phyloP scores from a whole-genome alignment of 64 coral and sea anemone genomes.

The Montipora efflorescens region DNA sequence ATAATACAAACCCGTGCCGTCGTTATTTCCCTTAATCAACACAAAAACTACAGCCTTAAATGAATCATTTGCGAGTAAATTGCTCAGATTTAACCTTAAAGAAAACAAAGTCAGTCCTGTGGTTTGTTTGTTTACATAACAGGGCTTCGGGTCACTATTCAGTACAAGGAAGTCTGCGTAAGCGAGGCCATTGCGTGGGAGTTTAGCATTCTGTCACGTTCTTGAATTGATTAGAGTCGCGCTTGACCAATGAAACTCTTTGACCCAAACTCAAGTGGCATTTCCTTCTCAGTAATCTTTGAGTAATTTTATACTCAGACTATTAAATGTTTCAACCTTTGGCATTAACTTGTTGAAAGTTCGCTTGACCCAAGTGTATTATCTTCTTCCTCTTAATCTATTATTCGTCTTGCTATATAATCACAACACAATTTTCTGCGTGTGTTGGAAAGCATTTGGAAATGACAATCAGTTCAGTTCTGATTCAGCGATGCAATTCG shows the following conservation, averaged over 20 bases:
- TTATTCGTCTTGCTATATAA: background rate
- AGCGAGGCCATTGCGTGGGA: background rate
- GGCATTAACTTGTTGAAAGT: conserved; percentile 46
- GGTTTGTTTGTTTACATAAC: conserved; percentile 1
- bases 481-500: background rate
- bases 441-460: background rate
- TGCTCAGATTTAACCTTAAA: background rate
- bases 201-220: conserved; percentile 27
- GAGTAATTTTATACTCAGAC: conserved; percentile 33
- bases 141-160: background rate
- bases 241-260: conserved; percentile 10
- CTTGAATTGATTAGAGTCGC: background rate
- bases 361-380: conserved; percentile 24
- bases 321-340: conserved; percentile 58
- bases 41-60: background rate
- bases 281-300: conserved; percentile 33
- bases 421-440: background rate
- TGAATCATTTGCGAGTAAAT: background rate
- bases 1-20: no score
- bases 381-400: background rate
- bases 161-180: background rate
- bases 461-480: background rate
- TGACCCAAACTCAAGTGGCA: conserved; percentile 34
- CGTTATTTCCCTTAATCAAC: no score
- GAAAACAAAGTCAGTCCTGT: background rate